A percentile compares a stretch with the other conserved stretches of the same genome.
Conservation (phyloP, 2,797 vertebrate genomes). For the Phylloscopus collybita region DNA sequence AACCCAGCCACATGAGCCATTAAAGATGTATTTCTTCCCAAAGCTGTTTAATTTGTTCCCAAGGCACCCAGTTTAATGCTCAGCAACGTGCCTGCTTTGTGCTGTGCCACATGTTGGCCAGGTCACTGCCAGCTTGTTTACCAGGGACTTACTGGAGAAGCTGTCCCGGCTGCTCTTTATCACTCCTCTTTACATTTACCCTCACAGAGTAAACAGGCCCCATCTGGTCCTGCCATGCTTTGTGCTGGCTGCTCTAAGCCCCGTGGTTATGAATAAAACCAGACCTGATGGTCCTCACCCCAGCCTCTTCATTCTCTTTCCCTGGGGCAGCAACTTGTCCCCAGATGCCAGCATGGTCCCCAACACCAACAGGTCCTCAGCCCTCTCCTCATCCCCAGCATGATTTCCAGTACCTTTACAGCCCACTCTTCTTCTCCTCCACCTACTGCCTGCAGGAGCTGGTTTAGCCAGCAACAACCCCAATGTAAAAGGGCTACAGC, state of each 20-base stretch:
- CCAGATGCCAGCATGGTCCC: background rate
- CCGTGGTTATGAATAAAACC: constrained; percentile 58
- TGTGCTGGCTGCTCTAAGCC: constrained; percentile 34
- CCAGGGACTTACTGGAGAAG: constrained; percentile 38
- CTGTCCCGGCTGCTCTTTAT: constrained; percentile 24
- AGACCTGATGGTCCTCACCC: background rate
- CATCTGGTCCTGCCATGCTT: constrained; percentile 59
- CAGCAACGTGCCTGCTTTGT: constrained; percentile 20
- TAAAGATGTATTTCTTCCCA: background rate
- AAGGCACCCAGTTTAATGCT: background rate
- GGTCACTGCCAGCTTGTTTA: constrained; percentile 30
- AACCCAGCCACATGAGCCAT: background rate
- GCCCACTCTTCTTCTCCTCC: background rate
- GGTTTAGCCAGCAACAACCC: background rate
- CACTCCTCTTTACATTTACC: constrained; percentile 48
- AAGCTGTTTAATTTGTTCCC: constrained; percentile 36
- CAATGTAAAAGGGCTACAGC: rapidly evolving
- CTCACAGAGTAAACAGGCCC: constrained; percentile 66
- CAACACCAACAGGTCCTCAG: background rate
- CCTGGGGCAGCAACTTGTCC: background rate
- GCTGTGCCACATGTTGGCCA: rapidly evolving
- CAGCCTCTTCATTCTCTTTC: background rate
- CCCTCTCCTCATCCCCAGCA: background rate
- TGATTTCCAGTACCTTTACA: background rate
- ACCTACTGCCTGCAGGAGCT: background rate